These are phyloP conservation scores for Drosophila melanica DNA, from an alignment of 1,140 invertebrate genomes.

Conservation along the genomic window DNA sequence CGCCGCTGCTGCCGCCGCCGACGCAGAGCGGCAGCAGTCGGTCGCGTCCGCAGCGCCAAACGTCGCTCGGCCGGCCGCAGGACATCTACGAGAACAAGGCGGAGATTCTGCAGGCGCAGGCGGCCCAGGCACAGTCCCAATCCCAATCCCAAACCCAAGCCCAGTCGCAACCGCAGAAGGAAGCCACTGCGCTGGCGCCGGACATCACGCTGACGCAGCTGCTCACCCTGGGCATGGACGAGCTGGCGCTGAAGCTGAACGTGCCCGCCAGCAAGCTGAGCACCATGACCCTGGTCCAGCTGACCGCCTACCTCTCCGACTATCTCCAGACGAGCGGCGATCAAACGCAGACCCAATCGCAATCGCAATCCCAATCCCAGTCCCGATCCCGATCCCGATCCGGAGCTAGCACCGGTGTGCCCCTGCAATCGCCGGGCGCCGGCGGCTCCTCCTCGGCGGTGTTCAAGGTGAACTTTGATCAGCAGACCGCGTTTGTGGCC, in stretches of 20 bases:
- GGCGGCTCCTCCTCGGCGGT: constrained; percentile 56
- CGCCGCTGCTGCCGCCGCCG: constrained; percentile 73
- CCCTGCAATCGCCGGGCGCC: constrained; percentile 1
- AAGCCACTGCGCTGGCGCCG: constrained; percentile 81
- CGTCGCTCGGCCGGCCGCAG: constrained; percentile 62
- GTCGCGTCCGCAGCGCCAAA: constrained; percentile 62
- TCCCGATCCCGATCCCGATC: constrained; percentile 11
- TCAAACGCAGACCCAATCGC: constrained; percentile 50
- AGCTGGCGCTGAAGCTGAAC: constrained; percentile 89
- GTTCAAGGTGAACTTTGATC: constrained; percentile 86
- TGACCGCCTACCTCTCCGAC: constrained; percentile 90
- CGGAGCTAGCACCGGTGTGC: constrained; percentile 13
- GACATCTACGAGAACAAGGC: constrained; percentile 82
- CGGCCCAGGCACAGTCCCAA: constrained; percentile 55
- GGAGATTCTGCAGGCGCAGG: constrained; percentile 67
- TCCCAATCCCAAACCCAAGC: constrained; percentile 10
- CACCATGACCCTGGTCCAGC: constrained; percentile 92
- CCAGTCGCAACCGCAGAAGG: constrained; percentile 49
- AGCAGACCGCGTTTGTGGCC: constrained; percentile 83
- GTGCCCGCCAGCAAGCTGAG: constrained; percentile 91
- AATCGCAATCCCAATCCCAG: background rate
- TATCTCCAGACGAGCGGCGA: constrained; percentile 84
- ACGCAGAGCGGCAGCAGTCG: constrained; percentile 57
- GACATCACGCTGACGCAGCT: constrained; percentile 93
- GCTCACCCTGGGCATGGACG: constrained; percentile 91